These are phyloP conservation scores for Himalopsyche anomala DNA, from an alignment of 2,888 invertebrate species.

Conservation along the genomic window DNA sequence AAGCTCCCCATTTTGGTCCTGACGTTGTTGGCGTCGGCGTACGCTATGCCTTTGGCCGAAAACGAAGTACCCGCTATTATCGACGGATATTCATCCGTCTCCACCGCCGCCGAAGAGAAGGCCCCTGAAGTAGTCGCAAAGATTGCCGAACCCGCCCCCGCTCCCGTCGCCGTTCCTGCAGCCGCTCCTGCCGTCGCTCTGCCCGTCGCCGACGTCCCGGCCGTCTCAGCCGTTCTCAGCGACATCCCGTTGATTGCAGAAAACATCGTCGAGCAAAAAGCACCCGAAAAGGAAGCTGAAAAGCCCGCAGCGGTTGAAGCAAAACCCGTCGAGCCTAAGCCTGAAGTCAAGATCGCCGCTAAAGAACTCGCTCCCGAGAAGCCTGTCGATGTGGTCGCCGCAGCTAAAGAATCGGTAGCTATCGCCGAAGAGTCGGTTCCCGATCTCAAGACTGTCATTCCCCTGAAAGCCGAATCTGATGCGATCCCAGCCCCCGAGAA, in stretches of 20 bases:
- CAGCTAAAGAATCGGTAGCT: slow-evolving; percentile 70
- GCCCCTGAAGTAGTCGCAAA: slow-evolving; percentile 67
- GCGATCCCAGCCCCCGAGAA: slow-evolving; percentile 70
- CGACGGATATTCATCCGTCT: slow-evolving; percentile 61
- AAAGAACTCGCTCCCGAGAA: slow-evolving; percentile 66
- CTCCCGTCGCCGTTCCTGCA: slow-evolving; percentile 67
- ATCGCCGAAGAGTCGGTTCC: slow-evolving; percentile 70
- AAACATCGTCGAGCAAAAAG: slow-evolving; percentile 66
- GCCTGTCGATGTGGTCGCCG: slow-evolving; percentile 70
- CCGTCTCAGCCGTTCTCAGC: slow-evolving; percentile 45
- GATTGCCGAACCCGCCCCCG: slow-evolving; percentile 67
- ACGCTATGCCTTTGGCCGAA: slow-evolving; percentile 71
- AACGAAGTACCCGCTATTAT: slow-evolving; percentile 65
- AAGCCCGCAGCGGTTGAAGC: slow-evolving; percentile 57
- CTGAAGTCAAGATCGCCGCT: slow-evolving; percentile 68
- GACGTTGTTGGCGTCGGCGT: slow-evolving; percentile 76
- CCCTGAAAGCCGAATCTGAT: slow-evolving; percentile 60
- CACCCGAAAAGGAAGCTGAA: slow-evolving; percentile 63
- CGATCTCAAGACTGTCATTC: slow-evolving; percentile 62
- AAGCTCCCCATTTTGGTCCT: slow-evolving; percentile 80
- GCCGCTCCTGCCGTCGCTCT: slow-evolving; percentile 67
- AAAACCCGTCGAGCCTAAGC: slow-evolving; percentile 65
- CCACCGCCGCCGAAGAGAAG: slow-evolving; percentile 63
- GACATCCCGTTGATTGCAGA: slow-evolving; percentile 64
- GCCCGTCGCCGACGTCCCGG: slow-evolving; percentile 60